Evolutionary conservation across 2,888 invertebrate genomes (phyloP).

Genomic region (Torymus tubicola): DNA sequence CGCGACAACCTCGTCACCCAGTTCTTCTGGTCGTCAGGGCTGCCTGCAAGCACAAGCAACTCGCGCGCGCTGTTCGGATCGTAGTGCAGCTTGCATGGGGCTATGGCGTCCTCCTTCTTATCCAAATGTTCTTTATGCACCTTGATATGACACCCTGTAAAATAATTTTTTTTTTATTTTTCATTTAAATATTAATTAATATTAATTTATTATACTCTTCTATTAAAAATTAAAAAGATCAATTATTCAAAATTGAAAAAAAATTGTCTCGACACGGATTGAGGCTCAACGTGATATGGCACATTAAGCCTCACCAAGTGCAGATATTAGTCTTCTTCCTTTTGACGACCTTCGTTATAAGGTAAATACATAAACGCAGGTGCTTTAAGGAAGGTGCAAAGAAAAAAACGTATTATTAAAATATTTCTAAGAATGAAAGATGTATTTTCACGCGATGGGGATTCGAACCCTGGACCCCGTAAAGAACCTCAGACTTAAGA

Average conservation of each 20-base stretch:
- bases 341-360: not conserved
- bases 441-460: no score
- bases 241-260: no score
- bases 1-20: constrained; percentile 95
- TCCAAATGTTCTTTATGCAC: constrained; percentile 98
- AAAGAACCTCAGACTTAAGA: no score
- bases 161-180: not conserved
- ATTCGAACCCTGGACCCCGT: no score
- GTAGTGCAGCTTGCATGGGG: constrained; percentile 97
- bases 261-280: no score
- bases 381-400: constrained; percentile 27
- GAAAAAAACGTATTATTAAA: not conserved
- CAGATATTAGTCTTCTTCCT: not conserved
- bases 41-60: constrained; percentile 91
- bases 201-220: no score
- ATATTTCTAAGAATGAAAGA: not conserved
- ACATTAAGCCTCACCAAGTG: no score
- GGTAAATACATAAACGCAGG: constrained; percentile 17
- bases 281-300: no score
- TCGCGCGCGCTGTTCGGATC: constrained; percentile 96
- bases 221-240: no score
- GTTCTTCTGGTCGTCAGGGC: constrained; percentile 90
- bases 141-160: constrained; percentile 94
- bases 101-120: constrained; percentile 89
- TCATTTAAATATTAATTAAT: no score